phyloP scores from a whole-genome alignment of 1,140 invertebrate genomes.

The Gryllus bimaculatus region DNA sequence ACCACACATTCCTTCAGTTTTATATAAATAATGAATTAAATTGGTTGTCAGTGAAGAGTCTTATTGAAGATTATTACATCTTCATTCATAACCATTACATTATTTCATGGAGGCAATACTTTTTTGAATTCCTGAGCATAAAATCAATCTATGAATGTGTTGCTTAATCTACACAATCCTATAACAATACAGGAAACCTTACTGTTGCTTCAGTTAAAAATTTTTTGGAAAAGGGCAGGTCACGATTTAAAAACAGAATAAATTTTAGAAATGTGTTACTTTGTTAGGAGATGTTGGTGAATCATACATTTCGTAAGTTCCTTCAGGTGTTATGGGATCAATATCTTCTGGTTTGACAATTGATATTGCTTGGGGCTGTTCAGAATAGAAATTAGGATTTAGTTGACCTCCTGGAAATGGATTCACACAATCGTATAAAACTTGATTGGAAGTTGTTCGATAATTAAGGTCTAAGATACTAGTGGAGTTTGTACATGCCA shows the following conservation, averaged over 20 bases:
- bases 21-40: too few species aligned
- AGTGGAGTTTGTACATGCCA: conserved; percentile 21
- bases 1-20: too few species aligned
- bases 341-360: background rate
- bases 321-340: background rate
- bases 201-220: too few species aligned
- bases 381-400: conserved; percentile 18
- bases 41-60: too few species aligned
- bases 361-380: background rate
- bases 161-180: too few species aligned
- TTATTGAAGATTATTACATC: too few species aligned
- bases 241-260: background rate
- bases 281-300: conserved; percentile 13
- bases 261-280: conserved; percentile 13
- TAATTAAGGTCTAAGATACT: conserved; percentile 17
- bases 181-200: too few species aligned
- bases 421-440: conserved; percentile 13
- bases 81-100: too few species aligned
- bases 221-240: too few species aligned
- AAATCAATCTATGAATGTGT: too few species aligned
- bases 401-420: background rate
- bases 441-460: conserved; percentile 13
- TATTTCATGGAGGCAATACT: too few species aligned
- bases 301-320: conserved; percentile 11
- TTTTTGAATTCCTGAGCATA: too few species aligned